Conservation (phyloP, 2,888 invertebrate genomes). For the Epinotia bilunana region DNA sequence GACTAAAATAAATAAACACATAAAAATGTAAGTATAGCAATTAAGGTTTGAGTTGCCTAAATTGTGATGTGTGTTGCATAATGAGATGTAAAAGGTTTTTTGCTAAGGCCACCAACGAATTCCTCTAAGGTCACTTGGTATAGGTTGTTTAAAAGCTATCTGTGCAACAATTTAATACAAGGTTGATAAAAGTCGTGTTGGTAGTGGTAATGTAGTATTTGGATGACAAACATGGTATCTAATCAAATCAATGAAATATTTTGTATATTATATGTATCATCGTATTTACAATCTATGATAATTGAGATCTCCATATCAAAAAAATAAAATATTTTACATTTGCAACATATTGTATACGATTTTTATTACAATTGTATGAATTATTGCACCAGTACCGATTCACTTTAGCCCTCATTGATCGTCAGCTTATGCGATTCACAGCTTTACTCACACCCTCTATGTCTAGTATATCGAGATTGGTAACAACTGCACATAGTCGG, state of each 20-base stretch:
- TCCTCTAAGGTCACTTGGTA: constrained; percentile 78
- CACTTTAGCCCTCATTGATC: too few species aligned
- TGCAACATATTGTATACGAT: not conserved
- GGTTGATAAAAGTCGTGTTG: constrained; percentile 69
- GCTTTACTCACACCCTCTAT: too few species aligned
- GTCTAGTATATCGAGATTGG: too few species aligned
- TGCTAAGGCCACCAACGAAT: constrained; percentile 74
- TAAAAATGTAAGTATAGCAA: not conserved
- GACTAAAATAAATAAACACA: not conserved
- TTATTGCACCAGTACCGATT: too few species aligned
- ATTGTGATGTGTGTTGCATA: constrained; percentile 52
- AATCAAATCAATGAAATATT: too few species aligned
- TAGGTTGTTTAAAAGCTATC: constrained; percentile 75
- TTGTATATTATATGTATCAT: too few species aligned
- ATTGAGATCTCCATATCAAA: not conserved
- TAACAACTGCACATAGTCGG: too few species aligned
- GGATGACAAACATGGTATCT: not conserved
- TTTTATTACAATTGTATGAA: not conserved
- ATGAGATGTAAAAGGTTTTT: constrained; percentile 70
- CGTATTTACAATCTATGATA: constrained; percentile 3
- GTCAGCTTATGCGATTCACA: too few species aligned
- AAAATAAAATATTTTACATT: not conserved
- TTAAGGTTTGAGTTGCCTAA: not conserved
- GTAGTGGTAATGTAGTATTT: constrained; percentile 1
- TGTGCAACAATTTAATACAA: constrained; percentile 76